phyloP scores from a whole-genome alignment of 2,797 vertebrate genomes.

The Sitta carolinensis region DNA sequence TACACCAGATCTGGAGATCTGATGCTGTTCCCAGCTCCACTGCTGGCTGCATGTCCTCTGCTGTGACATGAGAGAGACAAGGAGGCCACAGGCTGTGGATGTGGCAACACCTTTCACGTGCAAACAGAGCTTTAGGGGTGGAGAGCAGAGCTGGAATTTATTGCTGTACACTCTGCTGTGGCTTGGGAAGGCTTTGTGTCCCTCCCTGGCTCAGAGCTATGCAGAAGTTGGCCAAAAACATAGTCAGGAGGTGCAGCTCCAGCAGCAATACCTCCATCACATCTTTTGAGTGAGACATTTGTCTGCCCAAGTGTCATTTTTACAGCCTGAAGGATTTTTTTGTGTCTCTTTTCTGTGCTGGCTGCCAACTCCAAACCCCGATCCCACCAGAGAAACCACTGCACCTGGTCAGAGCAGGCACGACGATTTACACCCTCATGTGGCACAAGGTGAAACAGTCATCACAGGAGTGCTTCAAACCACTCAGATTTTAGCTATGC shows the following conservation, averaged over 20 bases:
- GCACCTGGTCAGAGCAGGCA: background rate
- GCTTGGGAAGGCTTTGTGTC: background rate
- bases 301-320: background rate
- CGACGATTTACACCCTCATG: background rate
- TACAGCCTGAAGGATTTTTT: background rate
- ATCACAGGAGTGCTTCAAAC: background rate
- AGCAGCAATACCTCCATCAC: background rate
- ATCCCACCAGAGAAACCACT: background rate
- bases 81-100: background rate
- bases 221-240: background rate
- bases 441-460: background rate
- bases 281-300: background rate
- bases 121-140: background rate
- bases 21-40: background rate
- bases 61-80: accelerated
- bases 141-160: background rate
- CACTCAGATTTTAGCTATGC: background rate
- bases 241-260: background rate
- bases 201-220: background rate
- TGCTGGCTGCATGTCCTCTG: accelerated
- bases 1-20: background rate
- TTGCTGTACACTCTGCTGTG: background rate
- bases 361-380: accelerated
- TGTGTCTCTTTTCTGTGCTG: background rate
- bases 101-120: background rate